Evolutionary conservation across 2,113 vertebrate genomes (phyloP).

Genomic region (Ophthalmolycus amberensis): DNA sequence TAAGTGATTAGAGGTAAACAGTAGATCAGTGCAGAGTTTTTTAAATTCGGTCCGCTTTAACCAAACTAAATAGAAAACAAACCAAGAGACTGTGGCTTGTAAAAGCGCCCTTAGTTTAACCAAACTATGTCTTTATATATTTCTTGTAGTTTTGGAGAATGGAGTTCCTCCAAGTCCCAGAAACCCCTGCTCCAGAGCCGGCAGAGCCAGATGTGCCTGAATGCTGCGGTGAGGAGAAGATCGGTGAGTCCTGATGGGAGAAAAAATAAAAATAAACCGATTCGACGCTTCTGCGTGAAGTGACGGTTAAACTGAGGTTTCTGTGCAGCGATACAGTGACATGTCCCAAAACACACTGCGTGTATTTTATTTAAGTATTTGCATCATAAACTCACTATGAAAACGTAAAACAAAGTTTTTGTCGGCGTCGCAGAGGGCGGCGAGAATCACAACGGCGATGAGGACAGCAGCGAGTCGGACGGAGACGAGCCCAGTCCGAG

Average conservation of each 20-base stretch:
- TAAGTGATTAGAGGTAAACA: no score
- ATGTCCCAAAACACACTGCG: no score
- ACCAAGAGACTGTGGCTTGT: no score
- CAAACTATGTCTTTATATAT: background rate
- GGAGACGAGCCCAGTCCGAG: conserved; percentile 87
- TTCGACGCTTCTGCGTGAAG: background rate
- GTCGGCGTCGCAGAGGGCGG: conserved; percentile 77
- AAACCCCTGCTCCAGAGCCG: conserved; percentile 94
- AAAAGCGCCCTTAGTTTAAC: background rate
- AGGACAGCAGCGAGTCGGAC: conserved; percentile 97
- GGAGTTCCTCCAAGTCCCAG: conserved; percentile 98
- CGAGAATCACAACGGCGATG: conserved; percentile 87
- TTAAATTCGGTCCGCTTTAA: no score
- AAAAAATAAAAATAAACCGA: no score
- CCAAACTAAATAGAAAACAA: no score
- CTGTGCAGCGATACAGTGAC: no score
- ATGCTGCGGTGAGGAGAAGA: conserved; percentile 91
- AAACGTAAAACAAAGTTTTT: background rate
- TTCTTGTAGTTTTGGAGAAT: conserved; percentile 95
- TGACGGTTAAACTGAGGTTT: no score
- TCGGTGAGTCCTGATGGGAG: conserved; percentile 82
- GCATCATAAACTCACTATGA: background rate
- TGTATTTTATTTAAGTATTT: background rate
- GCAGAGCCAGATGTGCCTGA: conserved; percentile 91
- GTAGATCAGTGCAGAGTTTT: no score